Conservation (phyloP, 2,797 vertebrate genomes). For the Lepus townsendii region DNA sequence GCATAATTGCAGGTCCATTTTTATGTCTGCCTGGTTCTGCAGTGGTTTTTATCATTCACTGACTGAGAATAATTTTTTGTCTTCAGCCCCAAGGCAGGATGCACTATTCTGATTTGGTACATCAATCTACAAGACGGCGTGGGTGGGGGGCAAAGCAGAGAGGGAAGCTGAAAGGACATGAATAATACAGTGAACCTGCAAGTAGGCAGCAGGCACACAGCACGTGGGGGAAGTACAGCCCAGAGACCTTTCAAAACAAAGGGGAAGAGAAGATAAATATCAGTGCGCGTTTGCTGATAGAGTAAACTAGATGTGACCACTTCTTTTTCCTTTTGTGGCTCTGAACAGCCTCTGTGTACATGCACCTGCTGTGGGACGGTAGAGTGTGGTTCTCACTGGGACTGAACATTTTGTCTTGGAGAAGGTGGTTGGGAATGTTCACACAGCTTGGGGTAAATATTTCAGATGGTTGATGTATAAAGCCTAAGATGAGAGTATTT, state of each 20-base stretch:
- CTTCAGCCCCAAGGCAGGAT: slow-evolving; percentile 71
- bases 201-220: background rate
- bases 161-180: slow-evolving; percentile 48
- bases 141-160: background rate
- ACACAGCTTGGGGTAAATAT: background rate
- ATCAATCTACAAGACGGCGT: slow-evolving; percentile 50
- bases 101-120: slow-evolving; percentile 10
- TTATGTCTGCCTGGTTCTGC: slow-evolving; percentile 69
- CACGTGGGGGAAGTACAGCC: background rate
- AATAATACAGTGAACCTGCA: background rate
- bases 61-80: slow-evolving; percentile 63
- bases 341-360: background rate
- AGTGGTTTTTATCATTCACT: slow-evolving; percentile 72
- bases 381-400: background rate
- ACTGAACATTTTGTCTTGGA: background rate
- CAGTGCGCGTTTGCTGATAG: background rate
- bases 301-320: background rate
- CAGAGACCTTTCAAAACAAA: slow-evolving; percentile 59
- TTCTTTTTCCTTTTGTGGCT: background rate
- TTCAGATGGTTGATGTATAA: background rate
- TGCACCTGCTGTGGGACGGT: background rate
- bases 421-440: background rate
- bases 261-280: background rate
- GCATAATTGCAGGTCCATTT: slow-evolving; percentile 75
- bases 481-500: background rate